Base-by-base conservation (phyloP, 2,888 invertebrate genomes). In the Lissonota sp. region DNA sequence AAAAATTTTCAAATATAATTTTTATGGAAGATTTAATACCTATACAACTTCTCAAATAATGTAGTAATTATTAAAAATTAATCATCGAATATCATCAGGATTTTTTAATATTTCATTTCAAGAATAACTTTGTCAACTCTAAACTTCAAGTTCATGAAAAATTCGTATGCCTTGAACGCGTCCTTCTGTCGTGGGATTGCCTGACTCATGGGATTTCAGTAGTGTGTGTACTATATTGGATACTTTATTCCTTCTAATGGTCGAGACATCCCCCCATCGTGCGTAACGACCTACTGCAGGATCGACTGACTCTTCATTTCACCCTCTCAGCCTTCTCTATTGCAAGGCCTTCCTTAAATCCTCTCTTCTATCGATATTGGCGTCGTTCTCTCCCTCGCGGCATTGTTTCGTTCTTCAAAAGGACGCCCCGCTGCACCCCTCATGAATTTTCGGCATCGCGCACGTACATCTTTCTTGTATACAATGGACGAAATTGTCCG, bases 171-270 rank as follows among this genome's bases (percentile, higher is more conserved):
- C 46, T 70, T 46, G 60, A 74, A 66, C 66, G 44, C 75, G 80
- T 79, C 73, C 71, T 51, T 67, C 12, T 79, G 84, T 76, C 84
- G 86, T 87, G 88, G 86, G 88, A 89, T 87, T 87, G 86, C 82
- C 87, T 88, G 88, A 88, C 80, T 80, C 83, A 80, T 72, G 78
- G 75, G 80, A 64, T 71, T 80, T 74, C 71, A 73, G 60, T 26
- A 26, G 26, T 26, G 26, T 26, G 26, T 46, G 44, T 26, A 14
- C 67, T 60, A 53, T 12, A 51, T n/a, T 51, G 60, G 55, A 67
- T 12, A 73, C 66, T 73, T 76, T 79, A 82, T 79, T 82, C 49
- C 26, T 46, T 49, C 73, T 80, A 80, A 77, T 77, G 71, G 77
- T 60, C 53, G 40, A 60, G 66, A 75, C 74, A 70, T 80, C 67